These are phyloP conservation scores for Phasianus colchicus DNA, from an alignment of 2,113 vertebrate genomes.

Conservation along the genomic window DNA sequence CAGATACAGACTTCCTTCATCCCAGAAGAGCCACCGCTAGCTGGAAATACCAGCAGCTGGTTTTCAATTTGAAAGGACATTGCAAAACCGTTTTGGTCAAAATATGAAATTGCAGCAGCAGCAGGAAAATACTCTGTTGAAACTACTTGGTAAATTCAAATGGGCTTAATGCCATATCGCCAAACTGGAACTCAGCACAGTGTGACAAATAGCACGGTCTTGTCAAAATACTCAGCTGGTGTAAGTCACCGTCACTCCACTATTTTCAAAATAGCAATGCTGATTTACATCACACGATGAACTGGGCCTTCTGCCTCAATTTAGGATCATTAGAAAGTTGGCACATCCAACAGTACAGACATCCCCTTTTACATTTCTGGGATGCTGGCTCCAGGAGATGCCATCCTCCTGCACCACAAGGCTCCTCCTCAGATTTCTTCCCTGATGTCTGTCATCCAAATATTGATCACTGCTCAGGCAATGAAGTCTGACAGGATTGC, in stretches of 20 bases:
- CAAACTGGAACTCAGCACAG: neutral
- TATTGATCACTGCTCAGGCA: neutral
- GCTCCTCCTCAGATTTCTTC: neutral
- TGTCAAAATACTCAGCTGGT: neutral
- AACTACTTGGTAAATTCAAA: conserved; percentile 4
- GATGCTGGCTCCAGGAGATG: neutral
- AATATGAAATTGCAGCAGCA: neutral
- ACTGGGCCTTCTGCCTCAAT: accelerated
- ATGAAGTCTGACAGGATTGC: neutral
- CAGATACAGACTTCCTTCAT: neutral
- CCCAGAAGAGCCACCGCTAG: neutral
- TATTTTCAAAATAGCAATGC: neutral
- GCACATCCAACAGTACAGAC: neutral
- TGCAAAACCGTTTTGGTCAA: neutral
- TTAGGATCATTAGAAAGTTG: neutral
- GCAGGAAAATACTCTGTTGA: neutral
- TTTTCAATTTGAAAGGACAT: neutral
- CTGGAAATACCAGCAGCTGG: neutral
- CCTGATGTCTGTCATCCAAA: neutral
- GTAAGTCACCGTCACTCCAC: neutral
- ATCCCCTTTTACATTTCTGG: neutral
- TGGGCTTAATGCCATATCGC: neutral
- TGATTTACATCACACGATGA: neutral
- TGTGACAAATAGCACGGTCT: neutral
- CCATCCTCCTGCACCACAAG: neutral